Evolutionary conservation across 1,140 invertebrate species (phyloP), one percentile per base, ranked within the genome.

Genomic region (Microplitis mediator): DNA sequence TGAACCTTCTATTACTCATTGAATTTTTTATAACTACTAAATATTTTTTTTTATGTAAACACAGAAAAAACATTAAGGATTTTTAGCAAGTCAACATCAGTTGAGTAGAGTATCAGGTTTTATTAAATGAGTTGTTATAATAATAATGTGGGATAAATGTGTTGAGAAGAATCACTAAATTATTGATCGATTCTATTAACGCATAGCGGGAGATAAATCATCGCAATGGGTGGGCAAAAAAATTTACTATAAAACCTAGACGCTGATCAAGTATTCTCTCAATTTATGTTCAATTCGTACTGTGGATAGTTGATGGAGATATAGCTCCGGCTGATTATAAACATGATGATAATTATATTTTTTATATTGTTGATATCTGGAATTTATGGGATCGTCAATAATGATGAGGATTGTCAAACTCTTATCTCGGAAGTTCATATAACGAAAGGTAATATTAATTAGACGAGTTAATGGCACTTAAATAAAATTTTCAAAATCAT

Each of bases 341-440:
- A 23, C 34, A 45, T 54, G 62, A 31, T 52, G n/a, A 54, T 54
- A 13, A 8, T 34, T 11, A 52, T 69, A 16, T 31, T 65, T 11
- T n/a, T 69, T 36, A 6, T 72, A 13, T 52, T 65, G 2, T 51
- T 51, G 4, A 23, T 35, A 23, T 34, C 66, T 11, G n/a, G 52
- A 54, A 56, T 65, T 16, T 36, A 14, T 6, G 54, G 54, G 64
- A 62, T 36, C 45, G 62, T 62, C 9, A 31, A 58, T 9, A 54
- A 35, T 32, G 74, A 75, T 71, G 90, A 92, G 81, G 91, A 90
- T 71, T 95, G 94, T 82, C 93, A 95, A 84, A 95, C 93, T 5
- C 83, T 95, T 5, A 92, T 93, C 50, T 93, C 93, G 2, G 92
- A 94, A 78, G 90, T 95, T 71, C 93, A 94, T 80, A 88, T 95